A percentile compares a stretch with the other conserved stretches of the same genome.
Evolutionary conservation across 2,888 invertebrate genomes (phyloP).

Genomic region (Xestia c-nigrum): DNA sequence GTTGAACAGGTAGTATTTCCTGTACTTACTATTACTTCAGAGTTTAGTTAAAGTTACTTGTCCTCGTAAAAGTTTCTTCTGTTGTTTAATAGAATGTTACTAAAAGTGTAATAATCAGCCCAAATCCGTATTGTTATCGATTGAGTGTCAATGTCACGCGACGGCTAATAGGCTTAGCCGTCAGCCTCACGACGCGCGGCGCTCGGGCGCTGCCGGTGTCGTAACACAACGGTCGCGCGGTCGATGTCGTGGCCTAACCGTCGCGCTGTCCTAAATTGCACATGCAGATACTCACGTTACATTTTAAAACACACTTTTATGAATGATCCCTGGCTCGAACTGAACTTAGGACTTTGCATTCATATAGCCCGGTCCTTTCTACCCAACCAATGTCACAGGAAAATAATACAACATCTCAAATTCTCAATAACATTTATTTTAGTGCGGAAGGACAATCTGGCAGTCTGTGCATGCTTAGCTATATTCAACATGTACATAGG

Average conservation of each 20-base stretch:
- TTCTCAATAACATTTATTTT: constrained; percentile 4
- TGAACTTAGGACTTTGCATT: not conserved
- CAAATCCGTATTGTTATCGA: constrained; percentile 54
- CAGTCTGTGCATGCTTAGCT: not conserved
- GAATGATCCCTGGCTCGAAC: too few relatives aligned
- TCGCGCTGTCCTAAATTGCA: not conserved
- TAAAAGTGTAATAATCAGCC: constrained; percentile 10
- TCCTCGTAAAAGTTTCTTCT: not conserved
- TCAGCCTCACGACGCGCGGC: not conserved
- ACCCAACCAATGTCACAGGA: constrained; percentile 9
- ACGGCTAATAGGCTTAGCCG: constrained; percentile 49
- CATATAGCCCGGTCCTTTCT: not conserved
- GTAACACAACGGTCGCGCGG: constrained; percentile 6
- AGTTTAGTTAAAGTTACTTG: not conserved
- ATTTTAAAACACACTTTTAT: not conserved
- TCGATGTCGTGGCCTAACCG: not conserved
- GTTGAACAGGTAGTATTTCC: not conserved
- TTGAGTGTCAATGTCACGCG: constrained; percentile 50
- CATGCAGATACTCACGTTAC: not conserved
- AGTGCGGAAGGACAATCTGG: not conserved
- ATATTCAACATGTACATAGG: not conserved
- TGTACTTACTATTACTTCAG: not conserved
- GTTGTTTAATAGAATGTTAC: not conserved
- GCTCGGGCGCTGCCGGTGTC: not conserved
- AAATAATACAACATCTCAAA: not conserved